phyloP scores from a whole-genome alignment of 2,888 invertebrate species.

The Ormyrus pomaceus region DNA sequence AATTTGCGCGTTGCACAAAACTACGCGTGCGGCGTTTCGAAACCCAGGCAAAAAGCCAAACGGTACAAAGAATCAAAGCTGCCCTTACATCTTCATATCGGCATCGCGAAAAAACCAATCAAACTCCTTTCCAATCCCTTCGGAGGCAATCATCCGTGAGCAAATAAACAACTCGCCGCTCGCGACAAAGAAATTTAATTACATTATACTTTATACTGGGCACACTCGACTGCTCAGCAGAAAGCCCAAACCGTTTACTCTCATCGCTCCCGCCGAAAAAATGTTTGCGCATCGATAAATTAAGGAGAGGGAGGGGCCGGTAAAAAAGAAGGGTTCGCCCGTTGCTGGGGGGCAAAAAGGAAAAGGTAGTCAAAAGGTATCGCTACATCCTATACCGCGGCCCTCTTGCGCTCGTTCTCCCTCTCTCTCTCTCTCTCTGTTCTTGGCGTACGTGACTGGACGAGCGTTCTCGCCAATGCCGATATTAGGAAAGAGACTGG shows the following conservation, averaged over 20 bases:
- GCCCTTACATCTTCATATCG: no score
- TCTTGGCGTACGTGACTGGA: slow-evolving; percentile 60
- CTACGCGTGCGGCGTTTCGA: no score
- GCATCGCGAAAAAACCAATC: no score
- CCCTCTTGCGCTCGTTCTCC: background rate
- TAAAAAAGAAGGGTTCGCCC: background rate
- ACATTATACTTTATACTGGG: slow-evolving; percentile 1
- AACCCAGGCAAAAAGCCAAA: no score
- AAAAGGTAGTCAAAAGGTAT: background rate
- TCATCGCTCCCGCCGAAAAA: background rate
- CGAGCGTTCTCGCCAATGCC: slow-evolving; percentile 57
- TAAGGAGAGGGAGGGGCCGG: background rate
- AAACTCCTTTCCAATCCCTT: no score
- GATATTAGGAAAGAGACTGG: slow-evolving; percentile 58
- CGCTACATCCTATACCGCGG: background rate
- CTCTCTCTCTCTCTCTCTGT: background rate
- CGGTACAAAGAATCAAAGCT: no score
- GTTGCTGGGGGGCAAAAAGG: background rate
- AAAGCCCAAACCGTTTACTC: no score
- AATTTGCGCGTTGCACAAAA: no score
- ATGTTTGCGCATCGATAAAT: slow-evolving; percentile 37
- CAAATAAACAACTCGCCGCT: background rate
- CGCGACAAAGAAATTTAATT: slow-evolving; percentile 5
- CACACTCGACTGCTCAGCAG: no score
- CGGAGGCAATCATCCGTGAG: no score